Base-by-base conservation (phyloP, 2,888 invertebrate species). In the Dioctria rufipes region DNA sequence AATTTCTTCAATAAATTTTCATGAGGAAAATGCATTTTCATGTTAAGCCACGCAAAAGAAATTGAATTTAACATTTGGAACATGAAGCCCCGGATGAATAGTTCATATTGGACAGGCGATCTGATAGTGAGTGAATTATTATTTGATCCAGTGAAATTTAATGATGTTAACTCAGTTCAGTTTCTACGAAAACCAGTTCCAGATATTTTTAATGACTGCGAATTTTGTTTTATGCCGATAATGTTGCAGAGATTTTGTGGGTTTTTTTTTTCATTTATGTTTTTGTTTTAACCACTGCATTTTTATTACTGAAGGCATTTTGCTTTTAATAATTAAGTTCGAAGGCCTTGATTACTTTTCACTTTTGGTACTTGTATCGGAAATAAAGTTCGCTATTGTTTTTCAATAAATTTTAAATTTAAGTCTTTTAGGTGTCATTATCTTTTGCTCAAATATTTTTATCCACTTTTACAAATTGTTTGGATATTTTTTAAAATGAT, bases 21-120 rank as follows among this genome's bases (percentile, higher is more conserved):
- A 49, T 43, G 46, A 77, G 61, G 77, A 63, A 77, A 77, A 77
- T 77, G 77, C 77, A 77, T 77, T 77, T 77, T 63, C 77, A 77
- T 77, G 77, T 77, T 61, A 77, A 77, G 42, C 77, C 77, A 77
- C 77, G 77, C 77, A 77, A 77, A 77, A 77, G 77, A 63, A 77
- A 77, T 77, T 77, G 77, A 77, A 77, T 77, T 77, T 63, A 77
- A 77, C 77, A 77, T 77, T 77, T 63, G 73, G 73, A 73, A 73
- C 73, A 73, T 73, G 49, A 73, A 73, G 77, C 9, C 51, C 39
- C 63, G 77, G 77, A 46, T 77, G 63, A 77, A 77, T 63, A 61
- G 77, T 77, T 77, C 77, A 77, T 77, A 77, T 77, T 77, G 77
- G 77, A 77, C 77, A 63, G 43, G 40, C 77, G 49, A 77, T 77